phyloP scores from a whole-genome alignment of 1,140 invertebrate species.

The Pseudachorutes palmiensis region DNA sequence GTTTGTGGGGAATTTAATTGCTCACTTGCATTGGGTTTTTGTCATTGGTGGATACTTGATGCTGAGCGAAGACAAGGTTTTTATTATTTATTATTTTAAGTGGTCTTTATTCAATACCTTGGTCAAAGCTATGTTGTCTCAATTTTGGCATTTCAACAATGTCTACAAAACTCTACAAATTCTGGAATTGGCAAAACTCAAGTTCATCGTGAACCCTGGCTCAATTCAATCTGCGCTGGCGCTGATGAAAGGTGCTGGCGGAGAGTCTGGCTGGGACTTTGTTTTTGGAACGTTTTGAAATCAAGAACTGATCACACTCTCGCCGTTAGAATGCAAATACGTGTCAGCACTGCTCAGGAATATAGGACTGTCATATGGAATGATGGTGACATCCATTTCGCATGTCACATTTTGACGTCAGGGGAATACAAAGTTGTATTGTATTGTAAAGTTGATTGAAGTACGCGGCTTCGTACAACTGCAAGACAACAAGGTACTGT shows the following conservation, averaged over 20 bases:
- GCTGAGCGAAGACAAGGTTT: conserved; percentile 66
- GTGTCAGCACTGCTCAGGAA: no score
- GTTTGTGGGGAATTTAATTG: neutral
- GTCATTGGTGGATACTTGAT: conserved; percentile 71
- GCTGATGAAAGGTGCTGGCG: conserved; percentile 55
- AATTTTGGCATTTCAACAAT: conserved; percentile 64
- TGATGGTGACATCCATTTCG: conserved; percentile 28
- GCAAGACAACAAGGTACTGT: conserved; percentile 71
- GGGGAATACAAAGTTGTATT: no score
- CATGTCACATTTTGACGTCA: conserved; percentile 78
- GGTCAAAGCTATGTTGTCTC: conserved; percentile 51
- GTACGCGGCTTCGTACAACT: conserved; percentile 65
- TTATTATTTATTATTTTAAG: no score
- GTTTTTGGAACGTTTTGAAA: conserved; percentile 71
- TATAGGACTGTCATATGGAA: conserved; percentile 12
- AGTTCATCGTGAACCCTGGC: conserved; percentile 56
- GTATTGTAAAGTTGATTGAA: conserved; percentile 69
- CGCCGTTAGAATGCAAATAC: conserved; percentile 39
- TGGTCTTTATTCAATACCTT: conserved; percentile 83
- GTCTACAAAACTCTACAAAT: conserved; percentile 60
- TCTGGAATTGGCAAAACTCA: conserved; percentile 54
- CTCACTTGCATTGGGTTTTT: conserved; percentile 49
- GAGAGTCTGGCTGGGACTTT: conserved; percentile 54
- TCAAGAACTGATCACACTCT: conserved; percentile 55
- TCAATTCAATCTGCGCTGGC: conserved; percentile 54